Conservation (phyloP, 2,797 vertebrate genomes). For the Bovichtus variegatus region DNA sequence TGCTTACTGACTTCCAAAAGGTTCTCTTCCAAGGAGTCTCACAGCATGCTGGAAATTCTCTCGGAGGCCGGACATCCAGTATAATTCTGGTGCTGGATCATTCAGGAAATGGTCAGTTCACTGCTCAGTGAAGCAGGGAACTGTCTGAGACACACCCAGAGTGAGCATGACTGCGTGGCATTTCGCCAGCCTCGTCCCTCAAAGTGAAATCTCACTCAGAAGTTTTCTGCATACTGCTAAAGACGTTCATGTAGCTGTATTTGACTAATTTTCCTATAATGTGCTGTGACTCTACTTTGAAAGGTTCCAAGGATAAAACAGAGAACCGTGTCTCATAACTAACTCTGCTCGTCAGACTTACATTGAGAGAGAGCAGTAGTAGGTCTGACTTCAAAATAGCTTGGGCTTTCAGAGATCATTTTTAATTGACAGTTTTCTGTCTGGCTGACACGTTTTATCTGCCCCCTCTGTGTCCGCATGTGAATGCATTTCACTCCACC, state of each 20-base stretch:
- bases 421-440: constrained; percentile 84
- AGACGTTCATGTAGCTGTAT: background rate
- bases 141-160: constrained; percentile 17
- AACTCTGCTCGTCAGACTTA: constrained; percentile 61
- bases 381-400: constrained; percentile 72
- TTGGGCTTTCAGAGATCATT: constrained; percentile 76
- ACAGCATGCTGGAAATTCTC: background rate
- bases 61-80: background rate
- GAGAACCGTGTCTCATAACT: constrained; percentile 48
- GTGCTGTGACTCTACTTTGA: constrained; percentile 14
- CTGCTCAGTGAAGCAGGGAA: constrained; percentile 3
- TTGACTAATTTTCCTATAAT: background rate
- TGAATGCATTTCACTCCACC: constrained; percentile 64
- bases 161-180: constrained; percentile 8
- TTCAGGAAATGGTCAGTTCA: constrained; percentile 20
- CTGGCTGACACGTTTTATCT: constrained; percentile 74
- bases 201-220: constrained; percentile 7
- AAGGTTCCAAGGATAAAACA: constrained; percentile 25
- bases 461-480: constrained; percentile 61
- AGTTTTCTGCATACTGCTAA: background rate
- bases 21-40: background rate
- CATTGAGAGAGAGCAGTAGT: constrained; percentile 37
- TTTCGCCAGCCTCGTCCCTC: constrained; percentile 7
- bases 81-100: constrained; percentile 2
- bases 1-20: background rate